Conservation (phyloP, 2,797 vertebrate species). For the Poeciliopsis presidionis region DNA sequence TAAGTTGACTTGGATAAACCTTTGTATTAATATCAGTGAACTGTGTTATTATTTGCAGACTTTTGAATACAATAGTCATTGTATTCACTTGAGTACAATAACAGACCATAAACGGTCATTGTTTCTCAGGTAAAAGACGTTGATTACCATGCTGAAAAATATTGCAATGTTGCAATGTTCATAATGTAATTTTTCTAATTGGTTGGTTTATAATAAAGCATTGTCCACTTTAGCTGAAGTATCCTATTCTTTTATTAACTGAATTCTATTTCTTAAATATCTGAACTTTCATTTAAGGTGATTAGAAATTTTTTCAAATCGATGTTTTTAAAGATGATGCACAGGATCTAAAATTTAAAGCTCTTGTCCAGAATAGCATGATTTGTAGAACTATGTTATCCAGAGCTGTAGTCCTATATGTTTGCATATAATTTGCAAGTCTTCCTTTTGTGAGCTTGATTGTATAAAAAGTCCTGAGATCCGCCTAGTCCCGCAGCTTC, state of each 20-base stretch:
- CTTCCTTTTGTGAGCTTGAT: neutral
- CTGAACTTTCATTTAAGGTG: neutral
- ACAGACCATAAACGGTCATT: neutral
- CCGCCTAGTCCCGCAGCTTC: neutral
- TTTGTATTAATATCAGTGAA: neutral
- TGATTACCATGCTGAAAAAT: neutral
- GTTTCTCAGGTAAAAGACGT: neutral
- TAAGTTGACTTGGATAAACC: neutral
- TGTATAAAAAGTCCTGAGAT: conserved; percentile 8
- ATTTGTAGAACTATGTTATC: neutral
- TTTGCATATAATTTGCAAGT: neutral
- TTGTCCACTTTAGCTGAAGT: neutral
- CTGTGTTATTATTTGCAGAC: neutral
- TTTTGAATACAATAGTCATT: neutral
- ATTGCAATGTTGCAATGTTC: neutral
- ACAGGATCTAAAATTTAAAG: neutral
- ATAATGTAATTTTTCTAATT: neutral
- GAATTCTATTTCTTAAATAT: neutral
- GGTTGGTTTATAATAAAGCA: neutral
- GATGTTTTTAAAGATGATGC: neutral
- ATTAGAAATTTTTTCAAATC: neutral
- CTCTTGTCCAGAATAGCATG: neutral
- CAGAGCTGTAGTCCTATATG: neutral
- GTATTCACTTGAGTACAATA: neutral
- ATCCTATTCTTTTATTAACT: neutral